Percentiles rank a stretch among this genome's conserved stretches.
Conservation (phyloP, 2,113 vertebrate genomes). For the Muntiacus muntjak region DNA sequence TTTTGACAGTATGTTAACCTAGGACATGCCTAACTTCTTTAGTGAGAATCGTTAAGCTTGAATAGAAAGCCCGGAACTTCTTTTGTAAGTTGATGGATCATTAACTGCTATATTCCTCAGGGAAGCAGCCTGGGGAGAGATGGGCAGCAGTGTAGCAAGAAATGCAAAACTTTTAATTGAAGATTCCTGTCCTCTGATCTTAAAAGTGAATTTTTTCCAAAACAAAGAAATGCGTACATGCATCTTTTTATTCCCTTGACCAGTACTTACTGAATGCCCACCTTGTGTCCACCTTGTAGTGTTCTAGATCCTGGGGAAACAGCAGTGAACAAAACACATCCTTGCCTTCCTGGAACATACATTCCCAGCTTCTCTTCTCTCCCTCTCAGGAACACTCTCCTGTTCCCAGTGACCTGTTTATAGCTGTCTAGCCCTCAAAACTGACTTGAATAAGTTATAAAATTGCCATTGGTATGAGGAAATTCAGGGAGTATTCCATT, state of each 20-base stretch:
- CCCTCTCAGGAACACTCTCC: no score
- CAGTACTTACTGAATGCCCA: background rate
- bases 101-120: background rate
- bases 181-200: background rate
- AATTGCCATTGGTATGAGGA: background rate
- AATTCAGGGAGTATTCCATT: background rate
- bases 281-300: no score
- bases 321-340: background rate
- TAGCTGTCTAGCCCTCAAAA: background rate
- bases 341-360: background rate
- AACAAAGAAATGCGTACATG: background rate
- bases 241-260: background rate
- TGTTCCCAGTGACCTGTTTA: background rate
- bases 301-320: background rate
- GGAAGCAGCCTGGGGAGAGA: background rate
- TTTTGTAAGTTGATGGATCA: background rate
- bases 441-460: background rate
- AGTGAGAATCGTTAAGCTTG: background rate
- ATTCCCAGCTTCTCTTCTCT: background rate
- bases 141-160: background rate
- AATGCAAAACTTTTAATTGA: background rate
- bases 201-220: background rate
- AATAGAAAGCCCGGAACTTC: background rate
- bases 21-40: background rate
- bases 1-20: background rate